Conservation (phyloP, 1,140 invertebrate genomes). For the Teleogryllus occipitalis region DNA sequence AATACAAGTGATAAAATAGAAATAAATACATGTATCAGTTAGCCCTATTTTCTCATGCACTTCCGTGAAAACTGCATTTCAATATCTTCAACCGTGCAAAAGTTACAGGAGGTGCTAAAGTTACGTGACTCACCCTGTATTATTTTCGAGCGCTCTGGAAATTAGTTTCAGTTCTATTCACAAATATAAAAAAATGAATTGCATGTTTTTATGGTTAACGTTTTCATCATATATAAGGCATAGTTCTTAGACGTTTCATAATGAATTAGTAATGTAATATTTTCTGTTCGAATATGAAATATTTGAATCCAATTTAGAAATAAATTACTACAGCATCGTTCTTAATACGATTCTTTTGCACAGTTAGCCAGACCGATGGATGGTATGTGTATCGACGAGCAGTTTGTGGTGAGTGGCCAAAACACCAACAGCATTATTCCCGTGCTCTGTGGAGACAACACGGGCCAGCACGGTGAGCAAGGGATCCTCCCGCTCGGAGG, state of each 20-base stretch:
- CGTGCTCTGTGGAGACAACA: constrained; percentile 62
- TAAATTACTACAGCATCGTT: constrained; percentile 4
- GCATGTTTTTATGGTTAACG: neutral
- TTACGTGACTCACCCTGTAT: too few relatives aligned
- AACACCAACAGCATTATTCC: constrained; percentile 58
- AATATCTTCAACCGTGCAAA: too few relatives aligned
- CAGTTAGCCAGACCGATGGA: constrained; percentile 55
- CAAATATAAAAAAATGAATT: constrained; percentile 7
- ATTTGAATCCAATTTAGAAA: neutral
- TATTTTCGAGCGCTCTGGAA: too few relatives aligned
- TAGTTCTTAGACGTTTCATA: neutral
- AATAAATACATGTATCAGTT: too few relatives aligned
- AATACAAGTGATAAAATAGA: too few relatives aligned
- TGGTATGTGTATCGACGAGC: constrained; percentile 57
- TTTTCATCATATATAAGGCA: neutral
- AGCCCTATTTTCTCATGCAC: too few relatives aligned
- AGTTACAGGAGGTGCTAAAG: too few relatives aligned
- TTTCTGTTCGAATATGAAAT: neutral
- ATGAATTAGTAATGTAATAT: neutral
- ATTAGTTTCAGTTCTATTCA: too few relatives aligned
- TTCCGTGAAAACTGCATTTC: too few relatives aligned
- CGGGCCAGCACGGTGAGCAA: constrained; percentile 60
- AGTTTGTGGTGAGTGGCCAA: constrained; percentile 58
- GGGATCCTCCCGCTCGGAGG: too few relatives aligned
- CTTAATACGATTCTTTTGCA: constrained; percentile 24